Evolutionary conservation across 2,797 vertebrate species (phyloP).

Genomic region (Lacerta bilineata): DNA sequence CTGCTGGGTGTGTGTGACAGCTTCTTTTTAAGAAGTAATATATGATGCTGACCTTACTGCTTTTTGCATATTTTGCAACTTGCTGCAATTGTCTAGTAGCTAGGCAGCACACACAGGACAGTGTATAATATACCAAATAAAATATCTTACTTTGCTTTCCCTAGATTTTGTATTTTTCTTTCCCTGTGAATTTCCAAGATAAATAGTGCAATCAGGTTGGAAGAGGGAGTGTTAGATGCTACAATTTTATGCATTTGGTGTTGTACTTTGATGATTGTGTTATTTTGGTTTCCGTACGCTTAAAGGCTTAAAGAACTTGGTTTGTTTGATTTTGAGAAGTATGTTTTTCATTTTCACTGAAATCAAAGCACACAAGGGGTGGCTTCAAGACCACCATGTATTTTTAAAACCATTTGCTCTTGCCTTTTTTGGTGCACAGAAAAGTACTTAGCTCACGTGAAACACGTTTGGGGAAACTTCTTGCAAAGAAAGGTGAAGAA

Average conservation of each 20-base stretch:
- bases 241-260: background rate
- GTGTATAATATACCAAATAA: background rate
- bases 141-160: background rate
- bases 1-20: background rate
- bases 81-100: rapidly evolving
- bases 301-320: rapidly evolving
- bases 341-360: conserved; percentile 2
- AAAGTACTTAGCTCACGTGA: background rate
- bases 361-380: conserved; percentile 7
- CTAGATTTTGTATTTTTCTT: background rate
- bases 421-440: background rate
- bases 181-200: conserved; percentile 11
- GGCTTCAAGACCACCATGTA: background rate
- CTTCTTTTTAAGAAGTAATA: background rate
- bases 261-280: background rate
- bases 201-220: background rate
- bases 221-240: background rate
- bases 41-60: background rate
- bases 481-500: background rate
- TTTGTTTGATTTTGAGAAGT: conserved; percentile 12
- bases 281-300: background rate
- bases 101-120: conserved; percentile 2
- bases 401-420: conserved; percentile 16
- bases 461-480: background rate
- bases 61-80: background rate